Evolutionary conservation across 2,888 invertebrate species (phyloP).

Genomic region (Aphodius sticticus): DNA sequence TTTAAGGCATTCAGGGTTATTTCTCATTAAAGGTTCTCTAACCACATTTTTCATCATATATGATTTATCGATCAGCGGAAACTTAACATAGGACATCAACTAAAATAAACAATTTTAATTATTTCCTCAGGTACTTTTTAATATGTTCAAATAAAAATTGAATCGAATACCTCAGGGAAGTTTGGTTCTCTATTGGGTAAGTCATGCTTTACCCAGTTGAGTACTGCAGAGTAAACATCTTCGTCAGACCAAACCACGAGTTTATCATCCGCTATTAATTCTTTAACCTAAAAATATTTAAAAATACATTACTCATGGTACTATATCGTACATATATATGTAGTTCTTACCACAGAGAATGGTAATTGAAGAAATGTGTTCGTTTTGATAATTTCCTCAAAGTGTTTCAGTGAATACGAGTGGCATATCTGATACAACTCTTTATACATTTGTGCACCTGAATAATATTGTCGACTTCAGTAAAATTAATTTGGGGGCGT

Average conservation of each 20-base stretch:
- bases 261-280: neutral
- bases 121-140: neutral
- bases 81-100: neutral
- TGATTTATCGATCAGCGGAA: neutral
- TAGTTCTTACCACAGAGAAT: no score
- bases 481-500: no score
- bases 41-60: neutral
- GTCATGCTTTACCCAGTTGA: neutral
- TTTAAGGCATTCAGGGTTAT: neutral
- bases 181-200: neutral
- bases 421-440: no score
- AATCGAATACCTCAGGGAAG: neutral
- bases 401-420: no score
- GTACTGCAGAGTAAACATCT: neutral
- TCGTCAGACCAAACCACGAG: neutral
- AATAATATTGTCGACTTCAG: no score
- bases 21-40: neutral
- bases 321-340: no score
- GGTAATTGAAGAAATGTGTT: no score
- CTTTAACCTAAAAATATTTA: neutral
- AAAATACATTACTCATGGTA: no score
- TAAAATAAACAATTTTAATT: neutral
- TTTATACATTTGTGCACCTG: no score
- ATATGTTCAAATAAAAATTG: neutral
- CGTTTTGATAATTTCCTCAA: no score